Evolutionary conservation across 1,140 invertebrate genomes (phyloP), one percentile per base, ranked within the genome.

Genomic region (Drosophila mauritiana): DNA sequence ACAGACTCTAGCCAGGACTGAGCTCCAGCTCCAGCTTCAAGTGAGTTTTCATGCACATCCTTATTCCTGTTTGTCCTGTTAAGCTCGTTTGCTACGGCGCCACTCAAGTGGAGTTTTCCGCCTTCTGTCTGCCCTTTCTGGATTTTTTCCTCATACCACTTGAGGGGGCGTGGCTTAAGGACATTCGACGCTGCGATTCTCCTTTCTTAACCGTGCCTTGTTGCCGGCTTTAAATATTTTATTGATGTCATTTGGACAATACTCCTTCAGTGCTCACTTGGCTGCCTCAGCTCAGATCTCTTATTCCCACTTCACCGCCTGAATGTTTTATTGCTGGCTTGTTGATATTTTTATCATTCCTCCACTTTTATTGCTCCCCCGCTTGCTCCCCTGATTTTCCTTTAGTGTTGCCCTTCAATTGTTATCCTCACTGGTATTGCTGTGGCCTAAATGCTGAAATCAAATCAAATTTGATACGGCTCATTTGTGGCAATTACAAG

Each of bases 201-300:
- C 56, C 25, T 34, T 59, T 59, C 12, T 20, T 25, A 65, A 53
- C 62, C 55, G 15, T 57, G 57, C 61, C 78, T 69, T 74, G 55
- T 75, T 78, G 75, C 70, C 54, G 67, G 80, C 46, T 40, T 86
- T 86, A 78, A 86, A 86, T 86, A 86, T 86, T 86, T 86, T 81
- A 86, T 86, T 86, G 78, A 78, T 86, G 82, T 85, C 82, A 81
- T 85, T 86, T 86, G 61, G 78, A 85, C 74, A 75, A 86, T 81
- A 42, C 57, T 77, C 56, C 55, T 43, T 25, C 61, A 80, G 51
- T 64, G 82, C 63, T 81, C 74, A 85, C 81, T 85, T 84, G 65
- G 65, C 36, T 76, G 73, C 68, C 46, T 58, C 54, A n/a, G 39
- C 15, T 56, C 46, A 43, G 43, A 53, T 57, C 56, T 40, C 54